Evolutionary conservation across 2,888 invertebrate genomes (phyloP), one percentile per base, ranked within the genome.

Genomic region (Acanthosepion esculentum): DNA sequence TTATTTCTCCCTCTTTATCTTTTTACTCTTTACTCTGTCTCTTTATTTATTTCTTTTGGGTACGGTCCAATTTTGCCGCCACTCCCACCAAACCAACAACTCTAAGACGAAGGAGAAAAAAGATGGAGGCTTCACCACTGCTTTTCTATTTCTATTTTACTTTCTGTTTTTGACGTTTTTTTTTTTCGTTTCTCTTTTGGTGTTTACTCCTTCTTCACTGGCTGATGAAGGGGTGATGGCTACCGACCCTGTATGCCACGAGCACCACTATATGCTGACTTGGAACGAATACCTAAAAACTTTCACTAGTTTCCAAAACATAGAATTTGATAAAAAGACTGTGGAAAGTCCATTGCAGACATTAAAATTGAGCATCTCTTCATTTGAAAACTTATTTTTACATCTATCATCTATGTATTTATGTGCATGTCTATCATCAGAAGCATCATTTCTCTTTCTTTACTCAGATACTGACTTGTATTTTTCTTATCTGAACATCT

Each of bases 401-500:
- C 29, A 92, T 92, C 6, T 92, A 92, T 92, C n/a, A 48, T 92
- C 12, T 33, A 92, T 92, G n/a, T 92, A 92, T 41, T 41, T 92
- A 92, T 92, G 33, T 92, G n/a, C 33, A 15, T 92, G 33, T 92
- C n/a, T 92, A 50, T 92, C n/a, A 7, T 33, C 48, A 23, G 23
- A 50, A 5, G 8, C n/a, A 55, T 53, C 20, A 55, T 33, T 18
- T 33, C 50, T 50, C 15, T 15, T 50, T 12, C 4, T 1, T 5
- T 29, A 4, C 48, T 12, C 4, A 20, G 3, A 59, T 48, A 8
- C 92, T 26, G 48, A 20, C 92, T 92, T 92, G 7, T 48, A 48
- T 92, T 92, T 48, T 92, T 92, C 48, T 92, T 48, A 41, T 48
- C 92, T 92, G 92, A 41, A 92, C 20, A 92, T 18, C 20, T 92